A percentile compares a stretch with the other conserved stretches of the same genome.
Conservation (phyloP, 2,888 invertebrate species). For the Tinea pellionella region DNA sequence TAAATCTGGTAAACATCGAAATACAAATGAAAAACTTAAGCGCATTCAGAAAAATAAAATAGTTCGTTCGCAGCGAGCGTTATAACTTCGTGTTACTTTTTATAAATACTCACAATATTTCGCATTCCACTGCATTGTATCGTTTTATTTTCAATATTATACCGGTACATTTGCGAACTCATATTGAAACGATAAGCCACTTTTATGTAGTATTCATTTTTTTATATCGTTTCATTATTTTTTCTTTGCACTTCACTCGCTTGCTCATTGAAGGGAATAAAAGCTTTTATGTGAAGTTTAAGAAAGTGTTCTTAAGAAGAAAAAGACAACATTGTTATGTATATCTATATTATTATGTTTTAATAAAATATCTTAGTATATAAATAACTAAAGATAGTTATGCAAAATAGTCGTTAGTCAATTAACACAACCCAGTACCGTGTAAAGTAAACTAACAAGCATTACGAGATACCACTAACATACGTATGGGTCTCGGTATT, state of each 20-base stretch:
- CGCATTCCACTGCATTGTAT: slow-evolving; percentile 2
- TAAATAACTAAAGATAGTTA: background rate
- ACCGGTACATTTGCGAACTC: slow-evolving; percentile 11
- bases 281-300: slow-evolving; percentile 8
- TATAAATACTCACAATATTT: slow-evolving; percentile 3
- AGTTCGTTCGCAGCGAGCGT: background rate
- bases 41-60: slow-evolving; percentile 5
- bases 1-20: slow-evolving; percentile 2
- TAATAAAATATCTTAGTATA: too few species aligned
- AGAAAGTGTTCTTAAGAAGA: background rate
- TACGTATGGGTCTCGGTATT: background rate
- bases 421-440: slow-evolving; percentile 36
- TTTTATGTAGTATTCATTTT: slow-evolving; percentile 3
- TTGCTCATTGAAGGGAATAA: slow-evolving; percentile 8
- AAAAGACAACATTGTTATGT: background rate
- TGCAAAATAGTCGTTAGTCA: slow-evolving; percentile 36
- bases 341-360: too few species aligned
- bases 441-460: slow-evolving; percentile 41
- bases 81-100: slow-evolving; percentile 8
- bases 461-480: slow-evolving; percentile 20
- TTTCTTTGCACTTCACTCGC: slow-evolving; percentile 1
- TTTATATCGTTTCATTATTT: slow-evolving; percentile 7
- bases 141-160: slow-evolving; percentile 10
- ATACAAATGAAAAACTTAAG: background rate
- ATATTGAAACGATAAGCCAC: slow-evolving; percentile 13